Evolutionary conservation across 2,888 invertebrate species (phyloP).

Genomic region (Drosophila monieri): DNA sequence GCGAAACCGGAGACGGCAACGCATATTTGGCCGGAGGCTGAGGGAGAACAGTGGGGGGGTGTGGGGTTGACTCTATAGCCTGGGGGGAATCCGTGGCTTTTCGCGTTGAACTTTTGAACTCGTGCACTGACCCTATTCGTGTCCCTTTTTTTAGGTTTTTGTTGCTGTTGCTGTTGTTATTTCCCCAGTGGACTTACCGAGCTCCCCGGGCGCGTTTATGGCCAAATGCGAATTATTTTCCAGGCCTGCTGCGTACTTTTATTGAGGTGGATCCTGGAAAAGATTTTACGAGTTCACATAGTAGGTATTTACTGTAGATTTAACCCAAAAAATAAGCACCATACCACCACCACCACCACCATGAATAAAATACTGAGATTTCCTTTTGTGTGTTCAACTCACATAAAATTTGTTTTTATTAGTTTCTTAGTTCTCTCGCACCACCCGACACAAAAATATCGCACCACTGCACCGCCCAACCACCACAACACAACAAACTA

Average conservation of each 20-base stretch:
- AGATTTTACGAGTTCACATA: background rate
- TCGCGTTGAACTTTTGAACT: slow-evolving; percentile 73
- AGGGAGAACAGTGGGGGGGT: no score
- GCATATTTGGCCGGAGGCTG: no score
- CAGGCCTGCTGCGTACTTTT: slow-evolving; percentile 55
- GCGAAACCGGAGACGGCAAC: slow-evolving; percentile 14
- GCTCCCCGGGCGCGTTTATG: slow-evolving; percentile 46
- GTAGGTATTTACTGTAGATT: slow-evolving; percentile 1
- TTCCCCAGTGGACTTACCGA: background rate
- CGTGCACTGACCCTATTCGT: slow-evolving; percentile 66
- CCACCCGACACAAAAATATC: slow-evolving; percentile 16
- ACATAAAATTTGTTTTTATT: slow-evolving; percentile 71
- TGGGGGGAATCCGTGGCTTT: slow-evolving; percentile 26
- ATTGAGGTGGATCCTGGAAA: slow-evolving; percentile 47
- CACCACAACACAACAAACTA: slow-evolving; percentile 27
- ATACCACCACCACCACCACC: slow-evolving; percentile 21
- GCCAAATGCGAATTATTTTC: slow-evolving; percentile 62
- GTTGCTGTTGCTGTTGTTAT: background rate
- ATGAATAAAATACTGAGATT: slow-evolving; percentile 39
- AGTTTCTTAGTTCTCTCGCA: slow-evolving; percentile 62
- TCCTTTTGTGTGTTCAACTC: slow-evolving; percentile 65
- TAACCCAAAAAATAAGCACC: background rate
- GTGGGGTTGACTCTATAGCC: no score
- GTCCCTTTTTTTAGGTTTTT: background rate
- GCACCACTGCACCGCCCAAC: background rate